These are phyloP conservation scores for Palaemon carinicauda DNA, from an alignment of 1,140 invertebrate species.

Conservation along the genomic window DNA sequence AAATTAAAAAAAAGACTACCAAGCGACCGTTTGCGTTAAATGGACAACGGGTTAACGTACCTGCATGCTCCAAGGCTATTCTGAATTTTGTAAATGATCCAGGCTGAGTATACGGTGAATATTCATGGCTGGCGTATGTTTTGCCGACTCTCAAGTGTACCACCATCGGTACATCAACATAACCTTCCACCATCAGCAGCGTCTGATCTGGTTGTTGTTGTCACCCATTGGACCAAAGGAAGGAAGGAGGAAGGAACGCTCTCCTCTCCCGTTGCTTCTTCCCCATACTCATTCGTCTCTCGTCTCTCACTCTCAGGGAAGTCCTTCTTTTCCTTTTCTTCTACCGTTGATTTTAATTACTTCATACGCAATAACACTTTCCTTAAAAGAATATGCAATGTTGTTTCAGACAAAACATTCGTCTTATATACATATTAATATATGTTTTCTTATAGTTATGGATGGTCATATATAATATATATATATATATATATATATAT, in stretches of 20 bases:
- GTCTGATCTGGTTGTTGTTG: conserved; percentile 43
- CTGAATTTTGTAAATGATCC: neutral
- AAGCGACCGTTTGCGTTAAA: conserved; percentile 29
- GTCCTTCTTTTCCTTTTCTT: neutral
- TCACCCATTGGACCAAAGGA: neutral
- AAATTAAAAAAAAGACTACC: neutral
- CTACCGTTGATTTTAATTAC: no score
- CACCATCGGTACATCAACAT: no score
- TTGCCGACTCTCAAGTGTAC: neutral
- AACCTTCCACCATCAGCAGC: neutral
- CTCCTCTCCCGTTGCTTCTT: neutral
- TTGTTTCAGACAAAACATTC: no score
- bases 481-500: conserved; percentile 30
- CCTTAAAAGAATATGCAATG: no score
- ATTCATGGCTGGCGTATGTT: conserved; percentile 15
- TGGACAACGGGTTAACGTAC: conserved; percentile 32
- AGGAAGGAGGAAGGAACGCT: neutral
- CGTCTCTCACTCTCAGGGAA: neutral
- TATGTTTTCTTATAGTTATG: neutral
- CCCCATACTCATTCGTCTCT: neutral
- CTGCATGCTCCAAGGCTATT: neutral
- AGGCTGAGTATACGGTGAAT: conserved; percentile 14
- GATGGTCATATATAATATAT: neutral
- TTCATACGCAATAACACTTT: no score
- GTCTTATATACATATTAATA: neutral